Evolutionary conservation across 2,797 vertebrate species (phyloP).

Genomic region (Eurystomus glaucurus): DNA sequence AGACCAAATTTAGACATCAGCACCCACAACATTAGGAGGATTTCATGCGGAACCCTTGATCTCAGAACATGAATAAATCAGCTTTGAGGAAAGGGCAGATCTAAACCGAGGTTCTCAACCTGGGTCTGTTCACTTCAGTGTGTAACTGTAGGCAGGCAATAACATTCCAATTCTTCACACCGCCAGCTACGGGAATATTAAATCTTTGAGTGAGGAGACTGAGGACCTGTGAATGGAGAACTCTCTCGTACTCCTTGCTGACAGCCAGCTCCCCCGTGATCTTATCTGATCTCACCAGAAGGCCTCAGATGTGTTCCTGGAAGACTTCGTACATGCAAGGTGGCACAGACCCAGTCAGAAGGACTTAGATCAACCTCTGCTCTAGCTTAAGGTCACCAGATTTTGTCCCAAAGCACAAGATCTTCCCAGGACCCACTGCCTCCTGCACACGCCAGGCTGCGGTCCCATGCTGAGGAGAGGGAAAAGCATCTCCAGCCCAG

Average conservation of each 20-base stretch:
- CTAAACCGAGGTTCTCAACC: rapidly evolving
- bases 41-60: background rate
- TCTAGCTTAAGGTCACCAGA: background rate
- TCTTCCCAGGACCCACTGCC: background rate
- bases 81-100: background rate
- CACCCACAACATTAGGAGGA: background rate
- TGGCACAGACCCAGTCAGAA: background rate
- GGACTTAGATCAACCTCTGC: background rate
- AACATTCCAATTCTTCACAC: background rate
- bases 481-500: background rate
- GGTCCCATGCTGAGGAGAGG: background rate
- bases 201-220: background rate
- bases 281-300: background rate
- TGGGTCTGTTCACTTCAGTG: background rate
- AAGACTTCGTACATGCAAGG: background rate
- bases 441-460: background rate
- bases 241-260: background rate
- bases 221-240: background rate
- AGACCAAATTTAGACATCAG: background rate
- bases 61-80: background rate
- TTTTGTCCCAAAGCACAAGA: background rate
- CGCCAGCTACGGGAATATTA: background rate
- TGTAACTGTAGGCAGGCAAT: background rate
- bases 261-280: background rate
- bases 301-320: background rate